Evolutionary conservation across 1,140 invertebrate species (phyloP).

Genomic region (Paralvinella palmiformis): DNA sequence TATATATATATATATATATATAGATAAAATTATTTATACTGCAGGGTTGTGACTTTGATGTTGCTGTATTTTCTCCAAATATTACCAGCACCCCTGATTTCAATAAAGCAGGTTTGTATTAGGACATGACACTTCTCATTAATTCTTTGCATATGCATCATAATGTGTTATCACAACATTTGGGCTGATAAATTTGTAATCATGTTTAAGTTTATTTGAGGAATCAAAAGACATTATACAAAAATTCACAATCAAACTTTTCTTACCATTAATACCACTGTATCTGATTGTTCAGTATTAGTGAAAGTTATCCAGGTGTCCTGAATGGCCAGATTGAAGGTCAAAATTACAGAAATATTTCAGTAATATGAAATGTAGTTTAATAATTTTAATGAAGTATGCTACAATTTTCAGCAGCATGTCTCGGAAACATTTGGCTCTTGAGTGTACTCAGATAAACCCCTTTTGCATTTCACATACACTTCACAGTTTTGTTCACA

Average conservation of each 20-base stretch:
- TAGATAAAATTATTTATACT: background rate
- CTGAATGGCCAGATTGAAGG: too few relatives aligned
- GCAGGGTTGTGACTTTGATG: constrained; percentile 56
- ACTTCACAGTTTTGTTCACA: background rate
- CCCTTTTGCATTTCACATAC: constrained; percentile 1
- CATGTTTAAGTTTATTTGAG: too few relatives aligned
- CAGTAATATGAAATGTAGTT: too few relatives aligned
- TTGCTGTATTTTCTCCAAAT: constrained; percentile 71
- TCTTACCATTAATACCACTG: background rate
- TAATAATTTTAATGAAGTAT: constrained; percentile 9
- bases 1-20: background rate
- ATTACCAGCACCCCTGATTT: constrained; percentile 43
- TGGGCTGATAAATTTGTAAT: background rate
- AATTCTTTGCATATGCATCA: constrained; percentile 23
- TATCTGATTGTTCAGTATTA: too few relatives aligned
- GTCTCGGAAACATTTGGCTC: constrained; percentile 5
- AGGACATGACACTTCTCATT: constrained; percentile 20
- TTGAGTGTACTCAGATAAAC: constrained; percentile 22
- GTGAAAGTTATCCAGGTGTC: too few relatives aligned
- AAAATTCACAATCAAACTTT: background rate
- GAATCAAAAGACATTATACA: background rate
- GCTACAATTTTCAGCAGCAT: constrained; percentile 14
- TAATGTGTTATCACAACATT: constrained; percentile 10
- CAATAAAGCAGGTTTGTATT: constrained; percentile 27
- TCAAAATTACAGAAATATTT: too few relatives aligned